These are phyloP conservation scores for Brenthis daphne DNA, from an alignment of 2,888 invertebrate species.

Conservation along the genomic window DNA sequence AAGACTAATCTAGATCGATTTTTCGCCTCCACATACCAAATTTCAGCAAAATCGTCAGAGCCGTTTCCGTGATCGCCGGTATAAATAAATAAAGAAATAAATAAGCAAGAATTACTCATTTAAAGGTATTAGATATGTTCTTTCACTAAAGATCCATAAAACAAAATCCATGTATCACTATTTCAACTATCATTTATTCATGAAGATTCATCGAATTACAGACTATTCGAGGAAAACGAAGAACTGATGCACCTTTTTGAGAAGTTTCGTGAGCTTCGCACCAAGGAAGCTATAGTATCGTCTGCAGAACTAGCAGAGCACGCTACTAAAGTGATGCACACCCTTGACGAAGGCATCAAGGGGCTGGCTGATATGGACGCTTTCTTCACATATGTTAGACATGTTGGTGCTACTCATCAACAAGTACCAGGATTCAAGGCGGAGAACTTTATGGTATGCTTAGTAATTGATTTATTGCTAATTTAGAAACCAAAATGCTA, in stretches of 20 bases:
- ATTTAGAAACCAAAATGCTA: too few species aligned
- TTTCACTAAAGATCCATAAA: too few species aligned
- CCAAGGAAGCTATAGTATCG: conserved; percentile 88
- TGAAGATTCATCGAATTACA: conserved; percentile 59
- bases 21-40: too few species aligned
- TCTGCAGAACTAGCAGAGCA: conserved; percentile 93
- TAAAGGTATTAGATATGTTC: too few species aligned
- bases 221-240: conserved; percentile 92
- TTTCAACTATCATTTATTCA: too few species aligned
- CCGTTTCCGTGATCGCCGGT: too few species aligned
- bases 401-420: conserved; percentile 91
- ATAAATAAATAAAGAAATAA: too few species aligned
- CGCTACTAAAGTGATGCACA: conserved; percentile 93
- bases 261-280: conserved; percentile 88
- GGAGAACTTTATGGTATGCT: conserved; percentile 91
- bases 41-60: too few species aligned
- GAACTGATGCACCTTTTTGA: conserved; percentile 89
- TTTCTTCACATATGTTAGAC: conserved; percentile 89
- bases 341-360: conserved; percentile 93
- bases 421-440: conserved; percentile 92
- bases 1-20: too few species aligned
- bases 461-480: too few species aligned
- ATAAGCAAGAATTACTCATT: too few species aligned
- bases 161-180: too few species aligned
- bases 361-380: conserved; percentile 90